A percentile compares a stretch with the other conserved stretches of the same genome.
Conservation (phyloP, 2,797 vertebrate genomes). For the Thamnophis elegans region DNA sequence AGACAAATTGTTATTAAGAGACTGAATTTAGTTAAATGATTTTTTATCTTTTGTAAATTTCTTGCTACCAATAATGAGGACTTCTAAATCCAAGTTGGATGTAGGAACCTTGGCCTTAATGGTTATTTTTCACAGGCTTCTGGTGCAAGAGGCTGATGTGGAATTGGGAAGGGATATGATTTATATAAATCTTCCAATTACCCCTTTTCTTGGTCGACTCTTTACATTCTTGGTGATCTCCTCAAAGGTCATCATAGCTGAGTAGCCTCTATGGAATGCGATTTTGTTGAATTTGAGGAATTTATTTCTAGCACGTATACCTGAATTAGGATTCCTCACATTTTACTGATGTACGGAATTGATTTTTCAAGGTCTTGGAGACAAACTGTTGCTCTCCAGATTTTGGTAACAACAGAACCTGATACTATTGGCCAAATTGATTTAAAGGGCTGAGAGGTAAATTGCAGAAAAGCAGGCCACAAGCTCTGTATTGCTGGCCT, state of each 20-base stretch:
- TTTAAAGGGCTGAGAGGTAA: not conserved
- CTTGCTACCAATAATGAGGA: not conserved
- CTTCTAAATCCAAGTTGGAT: not conserved
- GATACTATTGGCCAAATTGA: not conserved
- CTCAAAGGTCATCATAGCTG: not conserved
- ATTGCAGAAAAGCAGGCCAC: not conserved
- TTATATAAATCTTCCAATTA: not conserved
- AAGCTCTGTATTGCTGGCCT: not conserved
- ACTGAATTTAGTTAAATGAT: not conserved
- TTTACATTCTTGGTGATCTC: not conserved
- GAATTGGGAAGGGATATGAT: not conserved
- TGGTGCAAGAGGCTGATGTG: not conserved
- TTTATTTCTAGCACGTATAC: not conserved
- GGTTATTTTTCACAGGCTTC: not conserved
- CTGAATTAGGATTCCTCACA: not conserved
- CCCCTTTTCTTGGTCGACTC: not conserved
- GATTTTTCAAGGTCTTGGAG: not conserved
- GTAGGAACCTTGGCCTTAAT: not conserved
- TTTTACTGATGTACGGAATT: not conserved
- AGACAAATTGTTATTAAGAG: not conserved
- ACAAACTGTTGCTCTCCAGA: not conserved
- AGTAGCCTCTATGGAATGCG: not conserved
- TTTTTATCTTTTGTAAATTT: constrained; percentile 4
- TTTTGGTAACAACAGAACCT: not conserved
- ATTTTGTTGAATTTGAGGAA: not conserved